phyloP scores from a whole-genome alignment of 2,797 vertebrate species.

The Gallirallus australis region DNA sequence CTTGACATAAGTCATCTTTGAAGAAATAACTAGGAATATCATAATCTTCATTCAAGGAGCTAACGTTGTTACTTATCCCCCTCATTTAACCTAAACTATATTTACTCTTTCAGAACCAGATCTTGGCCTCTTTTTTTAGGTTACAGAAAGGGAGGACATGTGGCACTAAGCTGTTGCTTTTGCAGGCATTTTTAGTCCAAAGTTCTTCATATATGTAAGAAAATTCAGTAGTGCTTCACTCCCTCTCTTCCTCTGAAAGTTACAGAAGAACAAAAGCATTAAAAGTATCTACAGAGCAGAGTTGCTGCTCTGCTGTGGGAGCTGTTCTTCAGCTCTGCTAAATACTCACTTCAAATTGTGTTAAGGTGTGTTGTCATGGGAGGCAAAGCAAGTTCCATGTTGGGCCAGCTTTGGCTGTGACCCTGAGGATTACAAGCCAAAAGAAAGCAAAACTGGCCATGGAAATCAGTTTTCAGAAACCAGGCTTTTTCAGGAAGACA shows the following conservation, averaged over 20 bases:
- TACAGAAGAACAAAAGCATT: neutral
- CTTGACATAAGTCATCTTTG: neutral
- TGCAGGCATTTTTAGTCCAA: neutral
- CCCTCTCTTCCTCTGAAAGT: neutral
- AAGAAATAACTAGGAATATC: neutral
- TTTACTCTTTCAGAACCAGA: neutral
- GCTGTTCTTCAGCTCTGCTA: neutral
- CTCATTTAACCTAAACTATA: neutral
- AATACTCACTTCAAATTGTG: neutral
- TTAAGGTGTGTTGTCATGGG: neutral
- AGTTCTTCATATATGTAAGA: neutral
- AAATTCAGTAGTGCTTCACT: neutral
- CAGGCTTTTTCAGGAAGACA: neutral
- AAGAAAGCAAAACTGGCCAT: neutral
- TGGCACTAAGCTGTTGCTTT: neutral
- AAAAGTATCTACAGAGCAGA: neutral
- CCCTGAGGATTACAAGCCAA: neutral
- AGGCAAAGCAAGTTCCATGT: neutral
- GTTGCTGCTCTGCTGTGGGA: neutral
- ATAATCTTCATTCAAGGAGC: neutral
- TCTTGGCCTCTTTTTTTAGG: neutral
- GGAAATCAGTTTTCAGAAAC: neutral
- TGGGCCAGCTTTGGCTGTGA: neutral
- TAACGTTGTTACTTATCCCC: neutral
- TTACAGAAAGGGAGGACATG: rapidly evolving